Evolutionary conservation across 2,797 vertebrate species (phyloP), one percentile per base, ranked within the genome.

Genomic region (Gymnopithys bicolor): DNA sequence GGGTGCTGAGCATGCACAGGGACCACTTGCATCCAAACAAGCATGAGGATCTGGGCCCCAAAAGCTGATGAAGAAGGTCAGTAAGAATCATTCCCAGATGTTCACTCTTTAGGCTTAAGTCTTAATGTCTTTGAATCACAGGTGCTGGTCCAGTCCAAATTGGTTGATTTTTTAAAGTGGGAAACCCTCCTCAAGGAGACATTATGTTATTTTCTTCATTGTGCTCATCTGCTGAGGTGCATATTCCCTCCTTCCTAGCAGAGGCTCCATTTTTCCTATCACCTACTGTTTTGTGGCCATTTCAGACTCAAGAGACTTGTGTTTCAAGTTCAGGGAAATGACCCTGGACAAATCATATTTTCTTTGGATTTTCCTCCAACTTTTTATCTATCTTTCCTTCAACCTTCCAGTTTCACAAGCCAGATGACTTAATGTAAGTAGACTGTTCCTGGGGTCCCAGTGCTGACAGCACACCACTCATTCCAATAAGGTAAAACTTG

Each of bases 341-440:
- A 13, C 28, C 11, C 32, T 55, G 28, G 32, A 73, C 28, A 90
- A 83, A 62, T 17, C 3, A 21, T 33, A 33, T 48, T 55, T 80
- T 53, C 21, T 51, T 19, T 13, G 52, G 7, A 24, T 85, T 71
- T 58, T 18, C 11, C 19, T 58, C 28, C 49, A 59, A 2, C 32
- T 45, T 39, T 62, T 73, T 46, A 27, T 15, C 24, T 83, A 7
- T 22, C 19, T 43, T n/a, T 39, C 8, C 9, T 84, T 70, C 63
- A 46, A 18, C 27, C 15, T 55, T 67, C 25, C 46, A 70, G 48
- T 12, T 59, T 76, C 55, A 35, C 0, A 0, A 49, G 23, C 9
- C 48, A 64, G 63, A 62, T 46, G 62, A 53, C 32, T 74, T 33
- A 33, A 45, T 7, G 23, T 63, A 41, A 82, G 41, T 6, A 67